Evolutionary conservation across 2,113 vertebrate species (phyloP), one percentile per base, ranked within the genome.

Genomic region (Saguinus midas): DNA sequence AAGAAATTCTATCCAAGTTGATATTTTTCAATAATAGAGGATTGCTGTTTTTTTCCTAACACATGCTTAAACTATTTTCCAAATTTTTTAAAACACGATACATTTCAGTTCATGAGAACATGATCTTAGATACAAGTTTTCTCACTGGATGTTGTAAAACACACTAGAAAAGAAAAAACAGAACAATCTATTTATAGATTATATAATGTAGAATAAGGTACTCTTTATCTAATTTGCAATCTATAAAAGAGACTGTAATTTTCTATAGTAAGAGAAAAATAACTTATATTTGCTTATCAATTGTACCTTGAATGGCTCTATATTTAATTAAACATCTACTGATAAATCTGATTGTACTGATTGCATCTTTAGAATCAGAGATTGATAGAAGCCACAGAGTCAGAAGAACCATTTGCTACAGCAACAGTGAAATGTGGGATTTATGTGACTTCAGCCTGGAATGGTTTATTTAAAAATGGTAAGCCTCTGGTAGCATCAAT

Each of bases 301-400:
- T 87, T 97, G 81, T 78, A 96, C 35, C 94, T 98, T 96, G 68
- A 97, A 98, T 97, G 85, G 58, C 68, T 97, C 75, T 90, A 37
- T 50, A 89, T 89, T 98, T 98, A 98, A 98, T 98, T 97, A 98
- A 96, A 96, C 11, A 25, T 95, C 94, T 83, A 87, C 73, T 95
- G 79, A 85, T 79, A 97, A 89, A 97, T 98, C 96, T 97, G 88
- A 97, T 96, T 35, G 4, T 87, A 48, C 21, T 96, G 91, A 89
- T 10, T 97, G 87, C 87, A 97, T 97, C 96, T 97, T 97, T 88
- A 87, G 87, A 97, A 73, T 48, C 93, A 79, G 84, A 98, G 98
- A 99, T 97, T 98, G 98, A 98, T 97, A 97, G 98, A 97, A 97
- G 88, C 86, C 29, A 97, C 97, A 93, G 95, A 91, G 96, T 98